These are phyloP conservation scores for Tipula unca DNA, from an alignment of 2,888 invertebrate genomes.

Conservation along the genomic window DNA sequence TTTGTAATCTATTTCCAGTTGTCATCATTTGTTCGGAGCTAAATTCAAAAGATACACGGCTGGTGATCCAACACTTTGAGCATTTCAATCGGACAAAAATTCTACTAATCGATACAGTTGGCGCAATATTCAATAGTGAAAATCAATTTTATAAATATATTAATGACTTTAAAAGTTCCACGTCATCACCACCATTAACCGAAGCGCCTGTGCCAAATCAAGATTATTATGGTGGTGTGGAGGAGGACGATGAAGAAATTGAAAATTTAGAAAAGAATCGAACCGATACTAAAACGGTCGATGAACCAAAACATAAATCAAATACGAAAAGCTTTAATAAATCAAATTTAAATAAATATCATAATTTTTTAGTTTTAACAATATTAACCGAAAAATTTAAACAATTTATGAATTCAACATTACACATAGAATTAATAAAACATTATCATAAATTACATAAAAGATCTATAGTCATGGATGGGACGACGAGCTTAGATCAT, in stretches of 20 bases:
- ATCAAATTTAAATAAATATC: constrained; percentile 21
- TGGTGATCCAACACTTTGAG: constrained; percentile 23
- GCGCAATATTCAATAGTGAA: constrained; percentile 38
- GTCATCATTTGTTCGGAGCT: constrained; percentile 26
- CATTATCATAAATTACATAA: constrained; percentile 29
- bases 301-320: not conserved
- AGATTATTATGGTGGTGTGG: not conserved
- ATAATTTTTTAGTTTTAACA: constrained; percentile 39
- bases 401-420: constrained; percentile 35
- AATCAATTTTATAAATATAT: constrained; percentile 39
- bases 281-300: not conserved
- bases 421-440: constrained; percentile 34
- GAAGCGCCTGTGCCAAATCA: not conserved
- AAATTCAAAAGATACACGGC: constrained; percentile 23
- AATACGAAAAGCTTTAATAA: constrained; percentile 4
- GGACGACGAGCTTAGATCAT: not conserved
- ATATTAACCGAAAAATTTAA: constrained; percentile 41
- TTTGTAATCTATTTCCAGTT: constrained; percentile 20
- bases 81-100: constrained; percentile 33
- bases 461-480: not conserved
- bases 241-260: not conserved
- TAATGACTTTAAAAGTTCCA: constrained; percentile 30
- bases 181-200: not conserved
- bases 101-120: constrained; percentile 39
- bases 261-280: not conserved